These are phyloP conservation scores for Eretmocerus hayati DNA, from an alignment of 2,888 invertebrate genomes.

Conservation along the genomic window DNA sequence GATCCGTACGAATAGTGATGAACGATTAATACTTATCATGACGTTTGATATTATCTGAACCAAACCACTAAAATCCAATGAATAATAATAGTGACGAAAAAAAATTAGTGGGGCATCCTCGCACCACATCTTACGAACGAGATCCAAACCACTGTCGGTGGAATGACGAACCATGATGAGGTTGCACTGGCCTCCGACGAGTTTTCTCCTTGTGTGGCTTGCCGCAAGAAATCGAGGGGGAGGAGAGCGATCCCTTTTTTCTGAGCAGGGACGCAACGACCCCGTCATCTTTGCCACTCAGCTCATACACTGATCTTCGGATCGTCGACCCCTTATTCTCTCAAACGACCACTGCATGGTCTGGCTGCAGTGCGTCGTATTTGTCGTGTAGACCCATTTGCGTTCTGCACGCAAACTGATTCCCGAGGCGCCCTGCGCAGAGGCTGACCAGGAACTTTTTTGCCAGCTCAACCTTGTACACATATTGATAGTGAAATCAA, in stretches of 20 bases:
- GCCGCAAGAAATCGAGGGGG: slow-evolving; percentile 34
- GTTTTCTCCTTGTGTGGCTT: slow-evolving; percentile 36
- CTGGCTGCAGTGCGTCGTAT: too few relatives aligned
- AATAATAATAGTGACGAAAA: too few relatives aligned
- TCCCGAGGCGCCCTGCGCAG: too few relatives aligned
- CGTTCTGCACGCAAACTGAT: slow-evolving; percentile 16
- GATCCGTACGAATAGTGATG: too few relatives aligned
- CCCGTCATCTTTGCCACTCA: slow-evolving; percentile 15
- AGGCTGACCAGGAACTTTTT: slow-evolving; percentile 5
- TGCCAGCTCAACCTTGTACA: neutral
- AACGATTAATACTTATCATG: too few relatives aligned
- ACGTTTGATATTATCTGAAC: too few relatives aligned
- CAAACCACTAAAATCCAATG: too few relatives aligned
- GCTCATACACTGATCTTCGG: slow-evolving; percentile 13
- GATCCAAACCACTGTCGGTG: too few relatives aligned
- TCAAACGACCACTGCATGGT: too few relatives aligned
- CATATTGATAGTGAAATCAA: slow-evolving; percentile 8
- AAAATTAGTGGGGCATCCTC: too few relatives aligned
- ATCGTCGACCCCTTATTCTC: slow-evolving; percentile 6
- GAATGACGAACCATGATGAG: slow-evolving; percentile 41
- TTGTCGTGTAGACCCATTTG: slow-evolving; percentile 15
- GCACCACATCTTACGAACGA: too few relatives aligned
- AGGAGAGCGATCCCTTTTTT: slow-evolving; percentile 32
- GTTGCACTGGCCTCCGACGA: slow-evolving; percentile 32
- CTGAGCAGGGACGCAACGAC: slow-evolving; percentile 21